phyloP scores from a whole-genome alignment of 2,888 invertebrate species.

The Phyllotreta striolata region DNA sequence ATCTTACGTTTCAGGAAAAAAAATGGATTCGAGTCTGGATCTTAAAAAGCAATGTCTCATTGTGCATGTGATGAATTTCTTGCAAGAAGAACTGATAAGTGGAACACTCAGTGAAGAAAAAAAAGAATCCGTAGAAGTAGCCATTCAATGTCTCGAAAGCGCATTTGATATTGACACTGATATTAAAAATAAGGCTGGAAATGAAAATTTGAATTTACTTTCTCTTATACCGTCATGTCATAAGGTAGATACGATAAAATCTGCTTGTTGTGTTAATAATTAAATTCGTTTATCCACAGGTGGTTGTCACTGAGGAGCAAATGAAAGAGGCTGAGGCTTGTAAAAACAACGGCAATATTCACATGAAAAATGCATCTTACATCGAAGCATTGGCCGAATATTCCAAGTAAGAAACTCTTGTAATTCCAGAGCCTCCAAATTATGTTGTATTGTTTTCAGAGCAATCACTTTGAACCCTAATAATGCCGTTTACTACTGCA shows the following conservation, averaged over 20 bases:
- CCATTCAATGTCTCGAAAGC: slow-evolving; percentile 92
- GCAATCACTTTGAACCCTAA: slow-evolving; percentile 87
- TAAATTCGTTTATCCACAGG: slow-evolving; percentile 38
- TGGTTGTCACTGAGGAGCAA: slow-evolving; percentile 62
- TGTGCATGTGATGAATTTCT: slow-evolving; percentile 53
- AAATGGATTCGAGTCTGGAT: slow-evolving; percentile 34
- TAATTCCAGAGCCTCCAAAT: no score
- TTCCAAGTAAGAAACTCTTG: slow-evolving; percentile 64
- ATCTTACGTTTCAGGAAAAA: background rate
- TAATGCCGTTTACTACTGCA: slow-evolving; percentile 96
- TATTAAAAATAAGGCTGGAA: slow-evolving; percentile 36
- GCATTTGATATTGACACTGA: slow-evolving; percentile 75
- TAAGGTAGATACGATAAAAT: slow-evolving; percentile 27
- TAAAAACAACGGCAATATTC: slow-evolving; percentile 86
- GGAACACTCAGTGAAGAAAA: slow-evolving; percentile 54
- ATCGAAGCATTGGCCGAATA: slow-evolving; percentile 86
- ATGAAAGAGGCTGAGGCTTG: slow-evolving; percentile 80
- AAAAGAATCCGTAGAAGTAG: slow-evolving; percentile 87
- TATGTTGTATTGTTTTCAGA: slow-evolving; percentile 61
- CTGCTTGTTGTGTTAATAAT: background rate
- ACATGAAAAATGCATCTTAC: slow-evolving; percentile 86
- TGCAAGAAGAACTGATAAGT: slow-evolving; percentile 52
- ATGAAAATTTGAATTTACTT: slow-evolving; percentile 45
- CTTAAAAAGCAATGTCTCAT: slow-evolving; percentile 46
- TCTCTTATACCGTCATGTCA: slow-evolving; percentile 38